phyloP scores from a whole-genome alignment of 2,888 invertebrate genomes.

The Dendrolimus houi region DNA sequence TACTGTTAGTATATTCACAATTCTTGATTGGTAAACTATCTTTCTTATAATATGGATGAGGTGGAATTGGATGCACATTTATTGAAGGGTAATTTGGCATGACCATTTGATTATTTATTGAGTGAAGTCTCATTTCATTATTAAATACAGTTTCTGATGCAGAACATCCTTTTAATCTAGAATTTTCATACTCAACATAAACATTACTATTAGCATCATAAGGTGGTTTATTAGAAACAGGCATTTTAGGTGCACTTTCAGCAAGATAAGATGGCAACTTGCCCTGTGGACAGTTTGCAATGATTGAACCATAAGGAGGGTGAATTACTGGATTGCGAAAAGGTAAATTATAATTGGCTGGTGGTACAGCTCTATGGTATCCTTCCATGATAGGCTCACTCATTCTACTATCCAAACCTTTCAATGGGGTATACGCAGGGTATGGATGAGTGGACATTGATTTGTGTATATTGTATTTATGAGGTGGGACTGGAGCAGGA shows the following conservation, averaged over 20 bases:
- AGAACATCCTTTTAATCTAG: slow-evolving; percentile 41
- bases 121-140: slow-evolving; percentile 47
- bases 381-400: slow-evolving; percentile 49
- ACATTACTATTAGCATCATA: slow-evolving; percentile 49
- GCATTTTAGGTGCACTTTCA: slow-evolving; percentile 37
- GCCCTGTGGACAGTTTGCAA: slow-evolving; percentile 46
- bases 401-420: slow-evolving; percentile 55
- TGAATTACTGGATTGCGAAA: slow-evolving; percentile 54
- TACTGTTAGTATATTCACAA: slow-evolving; percentile 49
- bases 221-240: slow-evolving; percentile 44
- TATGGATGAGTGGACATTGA: slow-evolving; percentile 45
- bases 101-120: slow-evolving; percentile 43
- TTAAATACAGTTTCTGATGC: slow-evolving; percentile 45
- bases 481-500: slow-evolving; percentile 41
- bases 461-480: slow-evolving; percentile 60
- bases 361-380: slow-evolving; percentile 52
- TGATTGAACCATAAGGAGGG: slow-evolving; percentile 44
- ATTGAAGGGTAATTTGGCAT: slow-evolving; percentile 45
- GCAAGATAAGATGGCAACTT: slow-evolving; percentile 49
- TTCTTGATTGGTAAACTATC: slow-evolving; percentile 41
- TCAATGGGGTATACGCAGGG: slow-evolving; percentile 48
- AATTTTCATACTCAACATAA: slow-evolving; percentile 51
- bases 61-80: slow-evolving; percentile 41
- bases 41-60: slow-evolving; percentile 52
- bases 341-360: slow-evolving; percentile 40